phyloP scores from a whole-genome alignment of 2,797 vertebrate genomes.

The Sciaenops ocellatus region DNA sequence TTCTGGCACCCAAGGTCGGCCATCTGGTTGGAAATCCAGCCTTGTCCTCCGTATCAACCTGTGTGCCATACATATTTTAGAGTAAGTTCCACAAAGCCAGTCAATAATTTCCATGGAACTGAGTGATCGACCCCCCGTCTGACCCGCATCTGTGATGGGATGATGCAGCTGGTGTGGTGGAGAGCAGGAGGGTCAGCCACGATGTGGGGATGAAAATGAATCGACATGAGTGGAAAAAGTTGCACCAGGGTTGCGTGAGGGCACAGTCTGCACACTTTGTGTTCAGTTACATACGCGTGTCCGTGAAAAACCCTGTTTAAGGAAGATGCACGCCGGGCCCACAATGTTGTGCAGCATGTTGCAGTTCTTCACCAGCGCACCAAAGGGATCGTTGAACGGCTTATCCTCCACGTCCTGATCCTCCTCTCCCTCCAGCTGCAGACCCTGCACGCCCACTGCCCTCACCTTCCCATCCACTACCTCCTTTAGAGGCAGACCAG shows the following conservation, averaged over 20 bases:
- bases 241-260: slow-evolving; percentile 16
- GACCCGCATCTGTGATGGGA: slow-evolving; percentile 31
- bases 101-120: slow-evolving; percentile 66
- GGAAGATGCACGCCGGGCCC: slow-evolving; percentile 92
- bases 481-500: slow-evolving; percentile 74
- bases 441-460: slow-evolving; percentile 42
- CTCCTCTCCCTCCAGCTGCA: slow-evolving; percentile 55
- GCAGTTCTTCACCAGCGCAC: slow-evolving; percentile 82
- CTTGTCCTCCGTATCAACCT: background rate
- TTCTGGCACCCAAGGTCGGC: background rate
- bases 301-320: slow-evolving; percentile 89
- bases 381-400: slow-evolving; percentile 66
- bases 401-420: slow-evolving; percentile 54
- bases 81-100: slow-evolving; percentile 16
- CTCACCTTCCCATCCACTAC: slow-evolving; percentile 53
- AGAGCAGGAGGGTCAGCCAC: slow-evolving; percentile 30
- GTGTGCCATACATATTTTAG: background rate
- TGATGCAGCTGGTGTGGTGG: slow-evolving; percentile 36
- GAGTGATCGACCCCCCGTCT: slow-evolving; percentile 54
- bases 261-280: slow-evolving; percentile 5
- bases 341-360: slow-evolving; percentile 81
- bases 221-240: slow-evolving; percentile 20
- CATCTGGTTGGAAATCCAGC: background rate
- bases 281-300: slow-evolving; percentile 71
- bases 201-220: slow-evolving; percentile 53